Percentiles rank a stretch among this genome's conserved stretches.
phyloP scores from a whole-genome alignment of 2,797 vertebrate genomes.

The Poeciliopsis gracilis region DNA sequence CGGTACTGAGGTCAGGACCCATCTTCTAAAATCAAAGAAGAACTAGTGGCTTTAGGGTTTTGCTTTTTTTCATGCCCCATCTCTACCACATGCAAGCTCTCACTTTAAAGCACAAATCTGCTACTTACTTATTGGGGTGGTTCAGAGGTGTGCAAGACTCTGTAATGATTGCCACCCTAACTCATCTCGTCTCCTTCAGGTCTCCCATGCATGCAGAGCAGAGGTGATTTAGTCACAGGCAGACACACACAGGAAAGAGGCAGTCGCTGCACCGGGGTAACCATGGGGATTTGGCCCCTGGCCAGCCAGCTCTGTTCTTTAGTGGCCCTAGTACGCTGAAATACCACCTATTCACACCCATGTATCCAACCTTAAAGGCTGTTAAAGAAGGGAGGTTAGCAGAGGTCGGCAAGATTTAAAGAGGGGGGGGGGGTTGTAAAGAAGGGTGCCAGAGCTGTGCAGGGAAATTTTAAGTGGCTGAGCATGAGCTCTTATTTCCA shows the following conservation, averaged over 20 bases:
- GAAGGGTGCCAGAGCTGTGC: slow-evolving; percentile 18
- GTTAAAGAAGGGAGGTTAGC: slow-evolving; percentile 16
- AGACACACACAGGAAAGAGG: slow-evolving; percentile 52
- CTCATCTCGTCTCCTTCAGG: slow-evolving; percentile 41
- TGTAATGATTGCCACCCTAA: slow-evolving; percentile 35
- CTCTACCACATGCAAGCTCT: not conserved
- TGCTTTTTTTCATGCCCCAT: not conserved
- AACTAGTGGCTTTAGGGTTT: not conserved
- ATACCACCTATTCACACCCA: slow-evolving; percentile 69
- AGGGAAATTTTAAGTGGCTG: slow-evolving; percentile 56
- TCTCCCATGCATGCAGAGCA: slow-evolving; percentile 42
- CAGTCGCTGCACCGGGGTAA: slow-evolving; percentile 71
- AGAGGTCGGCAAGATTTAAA: slow-evolving; percentile 12
- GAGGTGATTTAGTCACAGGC: slow-evolving; percentile 50
- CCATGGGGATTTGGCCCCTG: slow-evolving; percentile 76
- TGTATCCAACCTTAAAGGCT: slow-evolving; percentile 49
- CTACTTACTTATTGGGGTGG: slow-evolving; percentile 19
- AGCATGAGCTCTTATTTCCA: slow-evolving; percentile 62
- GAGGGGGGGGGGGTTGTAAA: not conserved
- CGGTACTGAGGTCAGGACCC: not conserved
- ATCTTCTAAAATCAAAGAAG: slow-evolving; percentile 7
- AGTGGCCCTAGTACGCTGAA: slow-evolving; percentile 56
- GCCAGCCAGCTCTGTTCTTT: slow-evolving; percentile 65
- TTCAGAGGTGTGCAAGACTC: slow-evolving; percentile 30
- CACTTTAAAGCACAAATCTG: not conserved